phyloP scores from a whole-genome alignment of 2,888 invertebrate genomes.

The Ligdia adustata region DNA sequence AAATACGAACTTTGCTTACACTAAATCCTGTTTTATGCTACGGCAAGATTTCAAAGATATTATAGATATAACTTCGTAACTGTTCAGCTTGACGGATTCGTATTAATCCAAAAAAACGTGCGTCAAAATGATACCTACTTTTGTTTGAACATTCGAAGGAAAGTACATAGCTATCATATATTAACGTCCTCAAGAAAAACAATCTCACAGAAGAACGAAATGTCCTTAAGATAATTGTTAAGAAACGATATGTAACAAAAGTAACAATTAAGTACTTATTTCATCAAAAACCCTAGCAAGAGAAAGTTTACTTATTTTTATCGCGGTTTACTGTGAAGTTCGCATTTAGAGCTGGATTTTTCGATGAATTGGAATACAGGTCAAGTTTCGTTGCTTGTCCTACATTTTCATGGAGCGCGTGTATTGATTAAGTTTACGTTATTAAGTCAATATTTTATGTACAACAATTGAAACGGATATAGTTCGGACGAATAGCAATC shows the following conservation, averaged over 20 bases:
- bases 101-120: no score
- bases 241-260: neutral
- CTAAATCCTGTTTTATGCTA: neutral
- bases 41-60: no score
- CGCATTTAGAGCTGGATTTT: neutral
- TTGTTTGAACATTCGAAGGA: no score
- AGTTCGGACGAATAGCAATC: slow-evolving; percentile 35
- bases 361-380: slow-evolving; percentile 29
- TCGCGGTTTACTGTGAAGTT: no score
- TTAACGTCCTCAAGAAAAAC: no score
- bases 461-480: slow-evolving; percentile 19
- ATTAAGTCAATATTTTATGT: slow-evolving; percentile 22
- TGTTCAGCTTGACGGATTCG: no score
- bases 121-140: no score
- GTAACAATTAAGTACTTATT: no score
- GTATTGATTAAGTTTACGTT: slow-evolving; percentile 27
- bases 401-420: slow-evolving; percentile 28
- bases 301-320: no score
- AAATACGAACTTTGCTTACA: neutral
- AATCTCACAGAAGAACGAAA: neutral
- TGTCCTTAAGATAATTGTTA: neutral
- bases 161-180: no score
- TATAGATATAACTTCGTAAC: no score
- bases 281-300: no score
- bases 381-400: slow-evolving; percentile 33